A percentile compares a stretch with the other conserved stretches of the same genome.
These are phyloP conservation scores for Melanitta fusca DNA, from an alignment of 2,797 vertebrate genomes.

Conservation along the genomic window DNA sequence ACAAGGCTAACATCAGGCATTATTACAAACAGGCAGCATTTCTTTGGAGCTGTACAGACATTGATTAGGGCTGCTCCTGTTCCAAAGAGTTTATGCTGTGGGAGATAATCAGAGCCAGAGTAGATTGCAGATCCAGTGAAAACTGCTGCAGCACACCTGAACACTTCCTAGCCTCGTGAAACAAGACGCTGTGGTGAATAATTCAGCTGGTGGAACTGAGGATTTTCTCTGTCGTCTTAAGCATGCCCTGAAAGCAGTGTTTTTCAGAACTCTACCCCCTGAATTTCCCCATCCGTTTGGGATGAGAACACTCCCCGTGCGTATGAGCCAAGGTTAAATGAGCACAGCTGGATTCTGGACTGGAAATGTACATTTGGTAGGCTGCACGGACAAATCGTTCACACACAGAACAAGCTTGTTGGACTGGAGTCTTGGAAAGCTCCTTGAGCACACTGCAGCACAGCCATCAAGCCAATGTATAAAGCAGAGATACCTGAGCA, in stretches of 20 bases:
- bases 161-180: background rate
- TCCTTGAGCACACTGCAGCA: background rate
- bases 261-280: conserved; percentile 22
- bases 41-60: background rate
- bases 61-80: background rate
- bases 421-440: conserved; percentile 17
- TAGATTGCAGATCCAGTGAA: background rate
- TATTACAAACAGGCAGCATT: background rate
- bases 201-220: background rate
- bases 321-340: conserved; percentile 37
- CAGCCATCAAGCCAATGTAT: background rate
- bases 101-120: background rate
- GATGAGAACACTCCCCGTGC: conserved; percentile 13
- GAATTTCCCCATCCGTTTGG: background rate
- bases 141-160: background rate
- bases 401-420: conserved; percentile 15
- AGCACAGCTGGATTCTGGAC: conserved; percentile 57
- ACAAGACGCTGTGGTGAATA: background rate
- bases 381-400: background rate
- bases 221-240: background rate
- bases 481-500: conserved; percentile 28
- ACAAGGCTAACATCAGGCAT: background rate
- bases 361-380: conserved; percentile 1
- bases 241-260: background rate
- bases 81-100: background rate